Evolutionary conservation across 2,888 invertebrate species (phyloP).

Genomic region (Melipona beecheii): DNA sequence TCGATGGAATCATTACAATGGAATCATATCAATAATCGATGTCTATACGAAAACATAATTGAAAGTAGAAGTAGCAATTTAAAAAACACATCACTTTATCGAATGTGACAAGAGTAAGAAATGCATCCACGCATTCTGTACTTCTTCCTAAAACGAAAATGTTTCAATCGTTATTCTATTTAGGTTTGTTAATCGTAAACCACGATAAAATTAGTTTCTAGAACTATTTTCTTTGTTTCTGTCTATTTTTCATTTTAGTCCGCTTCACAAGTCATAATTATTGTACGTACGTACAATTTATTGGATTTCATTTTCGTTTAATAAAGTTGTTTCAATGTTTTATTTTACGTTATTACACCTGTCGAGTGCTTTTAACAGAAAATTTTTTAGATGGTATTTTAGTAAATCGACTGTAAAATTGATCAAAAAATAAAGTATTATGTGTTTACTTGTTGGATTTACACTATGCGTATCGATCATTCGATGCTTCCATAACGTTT

Average conservation of each 20-base stretch:
- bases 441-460: neutral
- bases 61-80: neutral
- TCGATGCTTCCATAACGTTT: neutral
- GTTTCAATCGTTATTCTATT: neutral
- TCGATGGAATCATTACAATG: neutral
- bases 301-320: neutral
- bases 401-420: constrained; percentile 1
- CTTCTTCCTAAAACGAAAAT: no score
- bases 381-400: neutral
- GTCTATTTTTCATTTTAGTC: neutral
- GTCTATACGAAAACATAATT: neutral
- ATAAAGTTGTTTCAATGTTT: constrained; percentile 19
- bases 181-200: neutral
- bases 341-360: neutral
- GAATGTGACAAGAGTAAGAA: no score
- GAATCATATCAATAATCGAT: neutral
- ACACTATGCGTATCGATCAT: neutral
- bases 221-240: neutral
- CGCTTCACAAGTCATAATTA: neutral
- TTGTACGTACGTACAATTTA: neutral
- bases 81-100: no score
- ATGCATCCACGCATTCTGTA: no score
- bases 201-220: neutral
- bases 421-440: constrained; percentile 5
- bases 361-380: neutral